A percentile compares a stretch with the other conserved stretches of the same genome.
Evolutionary conservation across 1,140 invertebrate genomes (phyloP).

Genomic region (Halesus radiatus): DNA sequence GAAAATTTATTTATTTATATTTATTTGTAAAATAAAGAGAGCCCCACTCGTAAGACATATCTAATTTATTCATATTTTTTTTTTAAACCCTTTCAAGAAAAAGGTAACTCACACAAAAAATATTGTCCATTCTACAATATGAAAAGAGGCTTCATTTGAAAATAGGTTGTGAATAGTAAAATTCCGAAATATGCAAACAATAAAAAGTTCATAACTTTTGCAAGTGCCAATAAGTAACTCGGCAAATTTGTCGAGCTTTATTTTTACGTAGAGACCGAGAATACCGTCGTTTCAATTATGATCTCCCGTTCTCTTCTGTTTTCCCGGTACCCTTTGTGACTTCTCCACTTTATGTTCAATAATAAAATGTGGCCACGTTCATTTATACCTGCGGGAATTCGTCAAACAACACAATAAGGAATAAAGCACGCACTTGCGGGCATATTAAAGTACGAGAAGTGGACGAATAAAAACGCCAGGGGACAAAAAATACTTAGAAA

Average conservation of each 20-base stretch:
- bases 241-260: neutral
- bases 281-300: conserved; percentile 14
- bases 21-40: too few relatives aligned
- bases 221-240: too few relatives aligned
- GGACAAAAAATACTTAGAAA: neutral
- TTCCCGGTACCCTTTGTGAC: conserved; percentile 12
- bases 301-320: neutral
- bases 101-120: too few relatives aligned
- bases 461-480: neutral
- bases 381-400: conserved; percentile 24
- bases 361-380: conserved; percentile 28
- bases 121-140: too few relatives aligned
- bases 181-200: too few relatives aligned
- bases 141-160: too few relatives aligned
- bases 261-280: conserved; percentile 11
- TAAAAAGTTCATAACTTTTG: too few relatives aligned
- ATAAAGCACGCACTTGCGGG: conserved; percentile 30
- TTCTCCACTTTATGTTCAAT: conserved; percentile 10
- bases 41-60: too few relatives aligned
- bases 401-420: conserved; percentile 31
- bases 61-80: too few relatives aligned
- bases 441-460: neutral
- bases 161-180: too few relatives aligned
- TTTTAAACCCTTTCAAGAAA: too few relatives aligned
- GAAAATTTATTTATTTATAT: too few relatives aligned